A percentile compares a stretch with the other conserved stretches of the same genome.
These are phyloP conservation scores for Diarsia brunnea DNA, from an alignment of 2,888 invertebrate species.

Conservation along the genomic window DNA sequence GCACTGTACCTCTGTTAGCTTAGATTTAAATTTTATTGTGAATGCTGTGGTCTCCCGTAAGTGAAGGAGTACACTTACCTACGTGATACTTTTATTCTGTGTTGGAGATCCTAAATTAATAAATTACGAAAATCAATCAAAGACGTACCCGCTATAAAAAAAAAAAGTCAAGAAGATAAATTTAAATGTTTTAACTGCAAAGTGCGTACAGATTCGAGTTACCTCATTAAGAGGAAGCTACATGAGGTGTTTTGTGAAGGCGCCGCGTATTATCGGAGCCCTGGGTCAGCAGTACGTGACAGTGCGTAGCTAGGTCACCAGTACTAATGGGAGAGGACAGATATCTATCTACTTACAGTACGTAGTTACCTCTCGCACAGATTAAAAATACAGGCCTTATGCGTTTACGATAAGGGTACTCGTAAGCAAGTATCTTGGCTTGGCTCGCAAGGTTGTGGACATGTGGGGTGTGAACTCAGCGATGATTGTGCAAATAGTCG, in stretches of 20 bases:
- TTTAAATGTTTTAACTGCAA: constrained; percentile 20
- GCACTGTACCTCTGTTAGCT: too few species aligned
- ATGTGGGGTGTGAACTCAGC: too few species aligned
- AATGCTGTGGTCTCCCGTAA: too few species aligned
- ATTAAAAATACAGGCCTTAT: constrained; percentile 2
- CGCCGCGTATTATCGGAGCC: constrained; percentile 37
- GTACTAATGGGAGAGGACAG: constrained; percentile 27
- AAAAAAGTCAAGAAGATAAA: background rate
- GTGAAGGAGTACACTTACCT: too few species aligned
- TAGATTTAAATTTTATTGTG: too few species aligned
- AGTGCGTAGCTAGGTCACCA: constrained; percentile 43
- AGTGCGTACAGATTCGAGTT: background rate
- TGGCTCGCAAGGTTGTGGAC: too few species aligned
- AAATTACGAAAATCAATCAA: too few species aligned
- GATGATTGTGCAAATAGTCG: too few species aligned
- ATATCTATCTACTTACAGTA: constrained; percentile 18
- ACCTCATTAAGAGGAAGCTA: constrained; percentile 42
- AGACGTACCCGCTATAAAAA: background rate
- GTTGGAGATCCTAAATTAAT: too few species aligned
- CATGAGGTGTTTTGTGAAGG: constrained; percentile 29
- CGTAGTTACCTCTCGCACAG: background rate
- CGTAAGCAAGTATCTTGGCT: too few species aligned
- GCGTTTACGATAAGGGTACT: background rate
- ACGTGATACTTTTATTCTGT: too few species aligned
- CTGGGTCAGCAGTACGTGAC: constrained; percentile 60